Base-by-base conservation (phyloP, 2,888 invertebrate genomes). In the Lottia gigantea region DNA sequence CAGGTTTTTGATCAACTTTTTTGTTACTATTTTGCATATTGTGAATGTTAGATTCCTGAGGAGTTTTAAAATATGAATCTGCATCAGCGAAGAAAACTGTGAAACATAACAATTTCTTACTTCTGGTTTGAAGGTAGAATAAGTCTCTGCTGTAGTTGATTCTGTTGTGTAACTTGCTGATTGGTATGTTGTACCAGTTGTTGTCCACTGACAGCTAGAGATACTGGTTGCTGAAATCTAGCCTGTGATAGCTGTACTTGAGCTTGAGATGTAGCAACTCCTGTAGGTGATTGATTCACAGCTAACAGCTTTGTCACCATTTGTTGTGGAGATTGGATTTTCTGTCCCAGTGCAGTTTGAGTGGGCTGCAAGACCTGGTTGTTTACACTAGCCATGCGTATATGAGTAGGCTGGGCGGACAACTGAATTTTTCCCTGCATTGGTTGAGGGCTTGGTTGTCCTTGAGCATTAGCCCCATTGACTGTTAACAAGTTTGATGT, bases 251-350 rank as follows among this genome's bases (percentile, higher is more conserved):
- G 72, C 74, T 84, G 84, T 47, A 82, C 71, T 49, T 80, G 78
- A 25, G 75, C 77, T 62, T 77, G 76, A 8, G 83, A 78, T 65
- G 77, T 76, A 16, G 80, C 75, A 16, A 79, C 71, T 46, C 79
- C 68, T 46, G 76, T 75, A 19, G 76, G 75, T 11, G 79, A 71
- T 71, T 81, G 84, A 65, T 72, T 82, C 40, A 83, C 76, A 14
- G 80, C 75, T 45, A 82, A 77, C 68, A 81, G 78, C 72, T 83
- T 83, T 63, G 83, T 81, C 23, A 82, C 78, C 73, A 79, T 77
- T 47, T 66, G 74, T 26, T 71, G 73, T 12, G 68, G 72, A 31
- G 70, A 69, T 11, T 77, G 74, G 3, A 78, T 77, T 1, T 75
- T 76, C n/a, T 73, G 71, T 55, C 64, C 69, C 26, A 66, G 40